Evolutionary conservation across 2,888 invertebrate species (phyloP), one percentile per base, ranked within the genome.

Genomic region (Frankliniella intonsa): DNA sequence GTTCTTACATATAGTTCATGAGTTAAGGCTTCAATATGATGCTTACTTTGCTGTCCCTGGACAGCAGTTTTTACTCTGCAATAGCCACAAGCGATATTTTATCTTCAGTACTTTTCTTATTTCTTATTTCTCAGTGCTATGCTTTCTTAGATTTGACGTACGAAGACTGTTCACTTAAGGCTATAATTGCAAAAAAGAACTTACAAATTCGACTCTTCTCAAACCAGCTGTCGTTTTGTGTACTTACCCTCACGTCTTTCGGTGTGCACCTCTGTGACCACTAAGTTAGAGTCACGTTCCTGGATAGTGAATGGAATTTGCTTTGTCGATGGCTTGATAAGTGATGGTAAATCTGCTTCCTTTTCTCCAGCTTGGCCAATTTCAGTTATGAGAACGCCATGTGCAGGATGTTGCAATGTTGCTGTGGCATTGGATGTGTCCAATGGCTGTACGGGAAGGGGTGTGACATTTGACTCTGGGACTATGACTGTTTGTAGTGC

Each of bases 191-290:
- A 5, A 38, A 38, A 38, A 38, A 5, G 2, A 38, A 38, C 38
- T 38, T 38, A 3, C 38, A 38, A 38, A 38, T 38, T 2, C 38
- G 2, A 38, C 38, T 38, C 5, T 38, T 38, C 5, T 38, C 38
- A 38, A 38, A 38, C 3, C 38, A 38, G 38, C 3, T 82, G 79
- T 12, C 50, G 10, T n/a, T 50, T 2, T n/a, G 80, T n/a, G 84
- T 87, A 90, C 90, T 90, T 88, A 90, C 90, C 90, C 88, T 88
- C 88, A 83, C 85, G 86, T 85, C 89, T 89, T 85, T 89, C 88
- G 85, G 88, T 87, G 84, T 88, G 87, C 83, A 90, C 88, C 88
- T 90, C 89, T 83, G 87, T 89, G 85, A 90, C 87, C 85, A 88
- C 86, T 83, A 89, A 85, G 85, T 88, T 88, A 82, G 88, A 85